Evolutionary conservation across 1,140 invertebrate species (phyloP).

Genomic region (Euglossa dilemma): DNA sequence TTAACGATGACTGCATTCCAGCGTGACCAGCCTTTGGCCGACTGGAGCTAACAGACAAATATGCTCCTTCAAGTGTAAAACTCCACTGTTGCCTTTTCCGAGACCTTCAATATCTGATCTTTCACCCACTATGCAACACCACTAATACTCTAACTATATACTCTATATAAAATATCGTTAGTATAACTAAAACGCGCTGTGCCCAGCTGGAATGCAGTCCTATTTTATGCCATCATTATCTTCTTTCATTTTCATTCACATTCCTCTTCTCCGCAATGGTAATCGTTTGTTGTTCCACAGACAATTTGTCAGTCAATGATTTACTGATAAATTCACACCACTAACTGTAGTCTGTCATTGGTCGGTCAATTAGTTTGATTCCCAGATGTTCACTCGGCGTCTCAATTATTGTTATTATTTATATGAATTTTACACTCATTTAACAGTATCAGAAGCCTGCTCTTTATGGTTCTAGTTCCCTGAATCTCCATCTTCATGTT

Average conservation of each 20-base stretch:
- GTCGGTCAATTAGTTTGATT: constrained; percentile 82
- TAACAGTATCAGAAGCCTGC: constrained; percentile 74
- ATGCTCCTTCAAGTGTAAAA: constrained; percentile 80
- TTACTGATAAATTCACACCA: constrained; percentile 79
- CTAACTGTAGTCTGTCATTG: constrained; percentile 81
- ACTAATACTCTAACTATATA: constrained; percentile 83
- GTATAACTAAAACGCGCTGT: constrained; percentile 82
- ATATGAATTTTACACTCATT: constrained; percentile 81
- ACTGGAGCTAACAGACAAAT: constrained; percentile 83
- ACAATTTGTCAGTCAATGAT: constrained; percentile 77
- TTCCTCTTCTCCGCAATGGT: constrained; percentile 53
- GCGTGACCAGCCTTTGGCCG: constrained; percentile 81
- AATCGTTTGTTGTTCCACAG: constrained; percentile 71
- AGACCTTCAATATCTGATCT: constrained; percentile 63
- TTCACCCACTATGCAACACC: constrained; percentile 73
- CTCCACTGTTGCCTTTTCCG: constrained; percentile 59
- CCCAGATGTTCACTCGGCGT: constrained; percentile 80
- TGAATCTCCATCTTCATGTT: constrained; percentile 85
- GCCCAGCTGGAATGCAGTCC: constrained; percentile 82
- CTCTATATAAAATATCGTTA: constrained; percentile 83
- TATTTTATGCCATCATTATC: constrained; percentile 78
- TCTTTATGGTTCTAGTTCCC: constrained; percentile 77
- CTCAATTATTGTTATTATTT: constrained; percentile 81
- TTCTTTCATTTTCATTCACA: constrained; percentile 52
- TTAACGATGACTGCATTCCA: constrained; percentile 82